Conservation (phyloP, 2,797 vertebrate genomes). For the Mastacembelus armatus region DNA sequence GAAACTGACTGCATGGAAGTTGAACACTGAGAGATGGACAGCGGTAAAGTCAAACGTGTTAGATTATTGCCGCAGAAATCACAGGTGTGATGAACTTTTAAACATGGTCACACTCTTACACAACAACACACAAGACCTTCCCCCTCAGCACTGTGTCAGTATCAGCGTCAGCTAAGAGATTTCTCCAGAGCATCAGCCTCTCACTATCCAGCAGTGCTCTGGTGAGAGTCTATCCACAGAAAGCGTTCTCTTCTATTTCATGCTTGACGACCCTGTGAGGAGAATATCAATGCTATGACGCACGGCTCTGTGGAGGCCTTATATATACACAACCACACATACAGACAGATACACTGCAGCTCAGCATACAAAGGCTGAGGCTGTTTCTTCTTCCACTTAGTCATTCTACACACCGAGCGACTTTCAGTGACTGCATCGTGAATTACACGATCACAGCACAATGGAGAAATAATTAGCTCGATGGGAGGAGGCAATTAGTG, state of each 20-base stretch:
- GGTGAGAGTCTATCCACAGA: conserved; percentile 65
- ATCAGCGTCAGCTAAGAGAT: conserved; percentile 48
- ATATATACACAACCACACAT: conserved; percentile 32
- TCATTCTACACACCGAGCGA: conserved; percentile 46
- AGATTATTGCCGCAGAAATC: no score
- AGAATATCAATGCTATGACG: conserved; percentile 69
- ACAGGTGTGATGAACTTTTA: background rate
- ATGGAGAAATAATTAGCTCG: conserved; percentile 71
- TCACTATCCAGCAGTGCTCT: conserved; percentile 48
- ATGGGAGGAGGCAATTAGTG: conserved; percentile 69
- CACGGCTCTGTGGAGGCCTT: conserved; percentile 50
- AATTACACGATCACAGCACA: conserved; percentile 71
- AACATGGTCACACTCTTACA: background rate
- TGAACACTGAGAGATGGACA: background rate
- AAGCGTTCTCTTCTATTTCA: conserved; percentile 70
- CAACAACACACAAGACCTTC: background rate
- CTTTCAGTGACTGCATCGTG: conserved; percentile 54
- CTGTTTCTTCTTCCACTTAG: conserved; percentile 35
- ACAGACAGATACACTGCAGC: conserved; percentile 27
- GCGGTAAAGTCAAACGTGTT: background rate
- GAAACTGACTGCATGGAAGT: no score
- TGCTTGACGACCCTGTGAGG: conserved; percentile 63
- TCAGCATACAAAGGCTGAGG: conserved; percentile 33
- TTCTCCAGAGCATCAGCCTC: conserved; percentile 58
- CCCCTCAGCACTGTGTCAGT: conserved; percentile 6